Conservation (phyloP, 2,113 vertebrate species). For the Haplotaxodon microlepis region DNA sequence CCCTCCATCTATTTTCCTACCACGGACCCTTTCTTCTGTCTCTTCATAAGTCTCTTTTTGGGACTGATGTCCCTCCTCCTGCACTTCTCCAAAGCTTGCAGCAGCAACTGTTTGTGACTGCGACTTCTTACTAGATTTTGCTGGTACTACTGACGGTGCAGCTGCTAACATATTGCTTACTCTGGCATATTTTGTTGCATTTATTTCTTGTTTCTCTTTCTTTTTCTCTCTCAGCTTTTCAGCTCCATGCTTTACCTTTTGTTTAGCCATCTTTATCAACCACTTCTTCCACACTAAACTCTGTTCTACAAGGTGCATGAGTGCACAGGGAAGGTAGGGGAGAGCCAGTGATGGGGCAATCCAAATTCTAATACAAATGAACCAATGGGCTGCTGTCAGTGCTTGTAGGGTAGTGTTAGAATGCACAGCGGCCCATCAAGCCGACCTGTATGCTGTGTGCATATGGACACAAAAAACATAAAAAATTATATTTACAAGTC, state of each 20-base stretch:
- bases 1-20: not conserved
- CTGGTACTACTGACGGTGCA: not conserved
- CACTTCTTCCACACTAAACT: not conserved
- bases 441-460: not conserved
- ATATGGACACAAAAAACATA: not conserved
- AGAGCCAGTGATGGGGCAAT: not conserved
- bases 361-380: not conserved
- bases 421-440: not conserved
- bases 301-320: not conserved
- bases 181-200: not conserved
- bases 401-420: not conserved
- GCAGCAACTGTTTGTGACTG: not conserved
- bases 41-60: not conserved
- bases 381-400: not conserved
- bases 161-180: not conserved
- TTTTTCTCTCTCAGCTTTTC: not conserved
- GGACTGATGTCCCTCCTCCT: rapidly evolving
- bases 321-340: not conserved
- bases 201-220: not conserved
- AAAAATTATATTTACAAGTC: not conserved
- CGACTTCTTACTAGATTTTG: not conserved
- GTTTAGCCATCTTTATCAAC: not conserved
- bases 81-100: not conserved
- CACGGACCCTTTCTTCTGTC: not conserved
- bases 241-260: rapidly evolving